These are phyloP conservation scores for Lordiphosa mommai DNA, from an alignment of 1,140 invertebrate genomes.

Conservation along the genomic window DNA sequence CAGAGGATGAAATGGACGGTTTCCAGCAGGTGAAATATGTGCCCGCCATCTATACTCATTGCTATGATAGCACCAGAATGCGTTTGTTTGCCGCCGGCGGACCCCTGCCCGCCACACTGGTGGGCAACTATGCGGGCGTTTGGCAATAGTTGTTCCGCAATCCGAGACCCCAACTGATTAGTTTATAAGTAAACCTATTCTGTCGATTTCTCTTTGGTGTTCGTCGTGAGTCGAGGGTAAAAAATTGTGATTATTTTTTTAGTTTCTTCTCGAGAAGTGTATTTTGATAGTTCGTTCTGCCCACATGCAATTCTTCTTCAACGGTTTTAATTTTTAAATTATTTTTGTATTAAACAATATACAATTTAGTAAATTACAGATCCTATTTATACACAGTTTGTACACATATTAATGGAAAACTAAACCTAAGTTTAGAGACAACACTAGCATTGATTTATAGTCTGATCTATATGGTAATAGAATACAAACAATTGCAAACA, in stretches of 20 bases:
- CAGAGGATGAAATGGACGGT: conserved; percentile 90
- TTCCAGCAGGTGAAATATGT: conserved; percentile 92
- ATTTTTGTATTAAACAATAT: conserved; percentile 33
- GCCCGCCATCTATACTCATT: conserved; percentile 97
- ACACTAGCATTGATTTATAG: conserved; percentile 64
- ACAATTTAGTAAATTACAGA: conserved; percentile 42
- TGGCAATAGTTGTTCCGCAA: conserved; percentile 81
- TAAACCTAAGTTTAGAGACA: conserved; percentile 37
- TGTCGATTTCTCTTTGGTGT: conserved; percentile 25
- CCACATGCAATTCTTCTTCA: not conserved
- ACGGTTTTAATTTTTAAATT: conserved; percentile 19
- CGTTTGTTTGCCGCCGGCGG: conserved; percentile 96
- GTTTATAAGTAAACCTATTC: conserved; percentile 23
- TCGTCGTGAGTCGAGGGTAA: conserved; percentile 4
- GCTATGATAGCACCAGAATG: conserved; percentile 95
- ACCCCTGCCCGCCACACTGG: conserved; percentile 92
- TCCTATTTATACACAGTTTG: conserved; percentile 64
- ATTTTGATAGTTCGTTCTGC: conserved; percentile 19
- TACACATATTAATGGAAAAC: conserved; percentile 35
- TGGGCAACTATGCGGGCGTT: conserved; percentile 89
- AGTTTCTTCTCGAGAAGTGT: conserved; percentile 7
- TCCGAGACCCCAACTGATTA: conserved; percentile 50
- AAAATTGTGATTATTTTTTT: conserved; percentile 1
- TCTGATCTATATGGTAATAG: conserved; percentile 68
- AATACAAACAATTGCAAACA: conserved; percentile 49